Evolutionary conservation across 2,888 invertebrate species (phyloP), one percentile per base, ranked within the genome.

Genomic region (Mythimna impura): DNA sequence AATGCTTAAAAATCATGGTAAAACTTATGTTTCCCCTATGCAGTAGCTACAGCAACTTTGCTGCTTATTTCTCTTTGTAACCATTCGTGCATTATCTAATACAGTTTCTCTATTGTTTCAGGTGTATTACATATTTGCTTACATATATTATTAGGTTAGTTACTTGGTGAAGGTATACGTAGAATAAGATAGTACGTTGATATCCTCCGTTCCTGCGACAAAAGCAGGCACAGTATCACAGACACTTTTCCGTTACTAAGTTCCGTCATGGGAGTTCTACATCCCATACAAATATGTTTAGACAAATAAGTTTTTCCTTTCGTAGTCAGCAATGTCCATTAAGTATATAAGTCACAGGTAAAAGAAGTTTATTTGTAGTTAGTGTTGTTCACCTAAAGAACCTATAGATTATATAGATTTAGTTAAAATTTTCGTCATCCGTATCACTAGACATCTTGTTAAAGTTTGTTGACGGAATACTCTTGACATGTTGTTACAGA

Each of bases 321-420:
- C 84, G 83, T 86, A 89, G 90, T 91, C 89, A 89, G 91, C 89
- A 88, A 88, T 82, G 79, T 88, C 88, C 87, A 85, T 83, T 61
- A 40, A 61, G 60, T 60, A n/a, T 86, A 57, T 87, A 82, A 85
- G 84, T 83, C 84, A 85, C 79, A 86, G 80, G 88, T 86, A 86
- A 86, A 89, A 87, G 83, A 87, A 86, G 82, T 89, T 87, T 86
- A 82, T 86, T 43, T 77, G 36, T 50, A 47, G 22, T 54, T 73
- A 82, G 76, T 84, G 76, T 86, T 80, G 78, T 76, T 68, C 78
- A 72, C 62, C 36, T 60, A 57, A n/a, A 73, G 69, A 66, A 69
- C 60, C 36, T 14, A 55, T 55, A 52, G 20, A 52, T 55, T 25
- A 60, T 57, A 64, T 78, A 62, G 60, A 54, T 73, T 58, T 80